These are phyloP conservation scores for Anguilla pacifica DNA, from an alignment of 2,797 vertebrate genomes.

Conservation along the genomic window DNA sequence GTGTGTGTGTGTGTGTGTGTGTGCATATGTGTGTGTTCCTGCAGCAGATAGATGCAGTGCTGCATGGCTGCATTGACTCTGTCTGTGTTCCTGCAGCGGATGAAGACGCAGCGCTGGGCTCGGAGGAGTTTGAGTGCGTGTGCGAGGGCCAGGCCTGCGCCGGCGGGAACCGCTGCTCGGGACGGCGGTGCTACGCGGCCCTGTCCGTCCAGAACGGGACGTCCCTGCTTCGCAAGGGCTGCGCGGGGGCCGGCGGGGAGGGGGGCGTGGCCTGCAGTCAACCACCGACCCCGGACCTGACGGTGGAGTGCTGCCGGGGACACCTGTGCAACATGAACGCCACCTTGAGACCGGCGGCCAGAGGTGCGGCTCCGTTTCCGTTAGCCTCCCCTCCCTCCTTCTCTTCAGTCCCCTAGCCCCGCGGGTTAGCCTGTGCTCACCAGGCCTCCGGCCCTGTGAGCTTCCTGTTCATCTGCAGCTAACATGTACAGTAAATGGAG, in stretches of 20 bases:
- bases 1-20: too few relatives aligned
- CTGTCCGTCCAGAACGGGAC: constrained; percentile 82
- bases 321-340: constrained; percentile 80
- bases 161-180: constrained; percentile 76
- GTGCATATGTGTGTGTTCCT: too few relatives aligned
- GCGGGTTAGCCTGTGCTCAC: too few relatives aligned
- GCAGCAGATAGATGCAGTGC: too few relatives aligned
- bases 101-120: constrained; percentile 65
- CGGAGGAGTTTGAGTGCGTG: constrained; percentile 77
- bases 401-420: too few relatives aligned
- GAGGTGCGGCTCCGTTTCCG: constrained; percentile 57
- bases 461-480: too few relatives aligned
- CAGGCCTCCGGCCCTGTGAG: too few relatives aligned
- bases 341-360: constrained; percentile 71
- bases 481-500: too few relatives aligned
- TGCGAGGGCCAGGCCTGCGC: constrained; percentile 84
- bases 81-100: constrained; percentile 61
- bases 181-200: constrained; percentile 87
- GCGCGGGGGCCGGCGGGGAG: constrained; percentile 76
- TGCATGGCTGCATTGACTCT: too few relatives aligned
- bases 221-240: constrained; percentile 83
- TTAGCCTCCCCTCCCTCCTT: too few relatives aligned
- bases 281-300: constrained; percentile 75
- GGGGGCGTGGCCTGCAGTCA: constrained; percentile 77
- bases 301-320: constrained; percentile 84